Percentiles rank a stretch among this genome's conserved stretches.
phyloP scores from a whole-genome alignment of 2,113 vertebrate genomes.

The Pluvianellus socialis region DNA sequence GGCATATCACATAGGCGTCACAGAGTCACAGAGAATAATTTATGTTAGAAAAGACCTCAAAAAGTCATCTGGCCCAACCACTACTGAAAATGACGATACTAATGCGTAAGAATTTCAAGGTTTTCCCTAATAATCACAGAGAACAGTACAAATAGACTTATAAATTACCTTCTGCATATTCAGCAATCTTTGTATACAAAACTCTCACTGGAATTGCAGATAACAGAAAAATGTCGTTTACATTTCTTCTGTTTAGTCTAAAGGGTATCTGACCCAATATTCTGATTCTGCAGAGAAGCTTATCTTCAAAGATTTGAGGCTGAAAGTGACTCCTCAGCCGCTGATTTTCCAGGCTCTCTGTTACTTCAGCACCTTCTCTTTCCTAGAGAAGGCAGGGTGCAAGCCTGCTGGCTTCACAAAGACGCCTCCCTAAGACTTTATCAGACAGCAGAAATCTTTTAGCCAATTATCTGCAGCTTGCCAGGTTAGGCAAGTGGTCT shows the following conservation, averaged over 20 bases:
- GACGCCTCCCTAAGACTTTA: background rate
- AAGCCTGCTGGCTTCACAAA: background rate
- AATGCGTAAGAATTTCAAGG: background rate
- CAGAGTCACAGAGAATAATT: background rate
- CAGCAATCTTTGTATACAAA: background rate
- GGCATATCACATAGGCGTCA: background rate
- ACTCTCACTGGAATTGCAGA: background rate
- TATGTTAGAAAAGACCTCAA: background rate
- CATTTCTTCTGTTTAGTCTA: background rate
- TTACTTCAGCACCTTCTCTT: background rate
- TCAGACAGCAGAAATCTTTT: background rate
- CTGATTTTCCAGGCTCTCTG: background rate
- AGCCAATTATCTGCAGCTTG: background rate
- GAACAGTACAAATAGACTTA: background rate
- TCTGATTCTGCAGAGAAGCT: background rate
- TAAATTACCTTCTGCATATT: background rate
- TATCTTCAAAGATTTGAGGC: background rate
- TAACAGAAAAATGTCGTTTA: background rate
- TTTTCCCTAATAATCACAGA: background rate
- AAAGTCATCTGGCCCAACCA: background rate
- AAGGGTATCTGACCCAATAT: background rate
- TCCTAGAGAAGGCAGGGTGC: background rate
- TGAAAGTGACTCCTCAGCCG: background rate
- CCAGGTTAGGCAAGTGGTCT: background rate
- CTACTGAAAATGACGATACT: background rate